phyloP scores from a whole-genome alignment of 2,113 vertebrate species.

The Gambusia affinis region DNA sequence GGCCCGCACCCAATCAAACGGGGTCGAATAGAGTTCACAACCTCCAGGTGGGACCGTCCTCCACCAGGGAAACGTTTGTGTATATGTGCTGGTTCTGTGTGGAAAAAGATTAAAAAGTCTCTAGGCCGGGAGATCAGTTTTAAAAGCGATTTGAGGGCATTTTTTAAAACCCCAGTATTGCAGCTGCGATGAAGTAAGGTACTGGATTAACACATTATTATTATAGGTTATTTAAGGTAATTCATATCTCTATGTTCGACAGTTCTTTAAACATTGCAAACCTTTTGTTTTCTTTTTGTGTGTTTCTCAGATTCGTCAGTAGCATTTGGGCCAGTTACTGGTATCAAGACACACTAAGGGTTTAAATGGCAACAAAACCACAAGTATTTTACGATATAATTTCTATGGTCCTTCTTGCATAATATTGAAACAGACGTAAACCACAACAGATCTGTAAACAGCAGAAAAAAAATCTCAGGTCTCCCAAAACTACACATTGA shows the following conservation, averaged over 20 bases:
- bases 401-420: not conserved
- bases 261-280: slow-evolving; percentile 21
- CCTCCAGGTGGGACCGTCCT: slow-evolving; percentile 93
- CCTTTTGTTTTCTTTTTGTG: slow-evolving; percentile 38
- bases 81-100: slow-evolving; percentile 10
- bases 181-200: not conserved
- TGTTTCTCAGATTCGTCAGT: slow-evolving; percentile 2
- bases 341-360: not conserved
- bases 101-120: not conserved
- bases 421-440: not conserved
- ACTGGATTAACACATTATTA: not conserved
- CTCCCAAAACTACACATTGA: no score
- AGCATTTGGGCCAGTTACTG: not conserved
- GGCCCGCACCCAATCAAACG: slow-evolving; percentile 90
- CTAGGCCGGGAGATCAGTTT: not conserved
- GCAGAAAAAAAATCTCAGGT: no score
- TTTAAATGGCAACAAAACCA: not conserved
- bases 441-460: no score
- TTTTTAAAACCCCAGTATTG: not conserved
- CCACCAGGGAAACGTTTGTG: slow-evolving; percentile 50
- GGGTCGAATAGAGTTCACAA: slow-evolving; percentile 98
- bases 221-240: not conserved
- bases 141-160: not conserved
- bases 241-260: not conserved
- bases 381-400: no score